Percentiles rank a stretch among this genome's conserved stretches.
phyloP scores from a whole-genome alignment of 2,113 vertebrate species.

The Ochotona curzoniae region DNA sequence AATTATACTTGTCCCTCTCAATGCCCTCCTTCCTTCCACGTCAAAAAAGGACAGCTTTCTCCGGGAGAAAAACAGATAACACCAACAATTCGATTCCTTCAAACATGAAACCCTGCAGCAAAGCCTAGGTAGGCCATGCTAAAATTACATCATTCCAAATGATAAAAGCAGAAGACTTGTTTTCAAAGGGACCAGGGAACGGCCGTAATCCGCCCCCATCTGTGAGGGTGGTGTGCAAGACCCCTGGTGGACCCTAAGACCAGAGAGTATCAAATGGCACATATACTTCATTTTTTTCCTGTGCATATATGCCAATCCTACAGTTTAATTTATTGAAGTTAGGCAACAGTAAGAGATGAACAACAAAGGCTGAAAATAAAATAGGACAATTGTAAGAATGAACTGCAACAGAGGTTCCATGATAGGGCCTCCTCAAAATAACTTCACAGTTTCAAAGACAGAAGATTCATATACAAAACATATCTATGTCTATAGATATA shows the following conservation, averaged over 20 bases:
- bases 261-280: neutral
- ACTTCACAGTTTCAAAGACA: neutral
- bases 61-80: neutral
- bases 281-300: no score
- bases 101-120: neutral
- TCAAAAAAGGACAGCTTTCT: neutral
- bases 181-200: neutral
- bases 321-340: no score
- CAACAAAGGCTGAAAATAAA: no score
- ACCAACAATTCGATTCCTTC: neutral
- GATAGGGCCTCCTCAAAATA: neutral
- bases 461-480: neutral
- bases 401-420: neutral
- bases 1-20: no score
- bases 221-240: neutral
- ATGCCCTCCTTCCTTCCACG: neutral
- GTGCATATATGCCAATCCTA: no score
- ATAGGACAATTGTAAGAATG: no score
- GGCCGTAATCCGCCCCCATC: neutral
- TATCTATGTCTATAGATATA: no score
- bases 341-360: no score
- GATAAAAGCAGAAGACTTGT: neutral
- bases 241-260: neutral
- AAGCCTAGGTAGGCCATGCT: neutral
- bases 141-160: conserved; percentile 15